Evolutionary conservation across 64 coral and sea anemone genomes (phyloP).

Genomic region (Hydrozoanthus tunicans): DNA sequence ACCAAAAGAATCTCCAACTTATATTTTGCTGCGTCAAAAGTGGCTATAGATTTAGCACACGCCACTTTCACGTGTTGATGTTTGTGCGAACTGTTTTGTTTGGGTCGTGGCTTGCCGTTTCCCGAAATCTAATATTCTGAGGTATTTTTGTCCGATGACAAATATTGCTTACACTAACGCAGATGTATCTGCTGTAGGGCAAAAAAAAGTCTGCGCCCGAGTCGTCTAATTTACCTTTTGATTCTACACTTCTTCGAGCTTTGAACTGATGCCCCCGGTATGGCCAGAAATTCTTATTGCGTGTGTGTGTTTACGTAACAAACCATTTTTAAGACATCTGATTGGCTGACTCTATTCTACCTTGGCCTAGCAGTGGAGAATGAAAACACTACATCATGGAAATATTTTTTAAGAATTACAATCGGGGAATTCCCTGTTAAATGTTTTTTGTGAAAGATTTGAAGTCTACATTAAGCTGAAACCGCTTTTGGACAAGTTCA

Average conservation of each 20-base stretch:
- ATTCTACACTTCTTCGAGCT: not conserved
- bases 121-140: not conserved
- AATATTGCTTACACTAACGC: constrained; percentile 3
- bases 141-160: constrained; percentile 1
- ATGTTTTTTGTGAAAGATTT: not conserved
- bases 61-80: constrained; percentile 8
- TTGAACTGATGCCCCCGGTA: constrained; percentile 19
- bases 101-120: not conserved
- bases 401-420: constrained; percentile 9
- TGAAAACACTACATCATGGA: constrained; percentile 23
- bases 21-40: not conserved
- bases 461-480: not conserved
- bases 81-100: not conserved
- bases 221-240: constrained; percentile 1
- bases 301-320: constrained; percentile 48
- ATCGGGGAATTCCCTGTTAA: constrained; percentile 29
- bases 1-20: not conserved
- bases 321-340: not conserved
- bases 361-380: constrained; percentile 1
- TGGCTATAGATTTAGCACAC: constrained; percentile 6
- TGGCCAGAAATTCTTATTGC: constrained; percentile 51
- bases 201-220: not conserved
- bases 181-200: constrained; percentile 5
- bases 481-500: not conserved
- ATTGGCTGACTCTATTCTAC: constrained; percentile 26